These are phyloP conservation scores for Melolontha melolontha DNA, from an alignment of 2,888 invertebrate genomes.

Conservation along the genomic window DNA sequence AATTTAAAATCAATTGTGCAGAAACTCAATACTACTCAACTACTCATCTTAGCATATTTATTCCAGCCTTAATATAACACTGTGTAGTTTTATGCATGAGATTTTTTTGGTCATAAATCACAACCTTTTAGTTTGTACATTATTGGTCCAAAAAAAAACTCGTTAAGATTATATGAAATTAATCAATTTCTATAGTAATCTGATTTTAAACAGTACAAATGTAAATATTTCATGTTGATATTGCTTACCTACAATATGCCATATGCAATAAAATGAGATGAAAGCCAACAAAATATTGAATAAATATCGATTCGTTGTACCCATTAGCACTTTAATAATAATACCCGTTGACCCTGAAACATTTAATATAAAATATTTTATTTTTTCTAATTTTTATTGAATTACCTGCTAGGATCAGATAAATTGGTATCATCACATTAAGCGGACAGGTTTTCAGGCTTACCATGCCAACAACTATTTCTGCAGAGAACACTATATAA, in stretches of 20 bases:
- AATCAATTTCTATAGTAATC: no score
- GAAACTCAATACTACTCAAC: no score
- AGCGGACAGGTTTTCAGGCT: slow-evolving; percentile 60
- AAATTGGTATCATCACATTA: slow-evolving; percentile 60
- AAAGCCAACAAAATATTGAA: slow-evolving; percentile 47
- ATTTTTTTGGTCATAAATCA: no score
- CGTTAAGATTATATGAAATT: no score
- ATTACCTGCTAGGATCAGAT: slow-evolving; percentile 59
- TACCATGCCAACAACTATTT: slow-evolving; percentile 60
- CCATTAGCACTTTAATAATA: slow-evolving; percentile 47
- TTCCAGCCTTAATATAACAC: no score
- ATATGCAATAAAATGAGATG: slow-evolving; percentile 46
- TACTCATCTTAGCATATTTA: no score
- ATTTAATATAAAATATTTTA: slow-evolving; percentile 2
- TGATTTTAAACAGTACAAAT: no score
- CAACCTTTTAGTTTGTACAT: no score
- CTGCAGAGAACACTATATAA: slow-evolving; percentile 58
- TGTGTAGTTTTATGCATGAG: no score
- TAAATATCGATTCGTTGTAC: slow-evolving; percentile 47
- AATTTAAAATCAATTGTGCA: no score
- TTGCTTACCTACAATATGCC: slow-evolving; percentile 47
- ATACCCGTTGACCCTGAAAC: slow-evolving; percentile 49
- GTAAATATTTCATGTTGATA: no score
- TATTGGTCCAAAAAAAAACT: no score
- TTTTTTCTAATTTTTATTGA: slow-evolving; percentile 1